Evolutionary conservation across 1,140 invertebrate species (phyloP).

Genomic region (Lepidurus apus): DNA sequence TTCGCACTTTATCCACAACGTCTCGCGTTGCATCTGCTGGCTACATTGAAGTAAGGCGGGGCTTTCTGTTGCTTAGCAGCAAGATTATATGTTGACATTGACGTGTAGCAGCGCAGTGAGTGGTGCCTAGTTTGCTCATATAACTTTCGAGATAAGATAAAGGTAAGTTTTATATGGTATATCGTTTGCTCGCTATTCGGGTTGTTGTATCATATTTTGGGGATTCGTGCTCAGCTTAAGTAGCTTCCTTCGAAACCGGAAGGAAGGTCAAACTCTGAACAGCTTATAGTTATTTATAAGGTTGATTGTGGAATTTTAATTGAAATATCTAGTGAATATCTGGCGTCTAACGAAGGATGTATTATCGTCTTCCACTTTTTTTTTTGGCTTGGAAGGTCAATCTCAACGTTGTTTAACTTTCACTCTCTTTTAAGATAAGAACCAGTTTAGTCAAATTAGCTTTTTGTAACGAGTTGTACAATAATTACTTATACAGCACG

Average conservation of each 20-base stretch:
- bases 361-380: background rate
- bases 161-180: too few species aligned
- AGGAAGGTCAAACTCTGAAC: too few species aligned
- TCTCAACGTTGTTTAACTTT: background rate
- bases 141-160: background rate
- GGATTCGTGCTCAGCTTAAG: too few species aligned
- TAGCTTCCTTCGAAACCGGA: too few species aligned
- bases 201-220: too few species aligned
- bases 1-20: background rate
- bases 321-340: too few species aligned
- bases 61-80: background rate
- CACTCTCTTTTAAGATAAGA: background rate
- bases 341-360: too few species aligned
- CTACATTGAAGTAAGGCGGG: background rate
- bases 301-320: too few species aligned
- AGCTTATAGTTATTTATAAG: too few species aligned
- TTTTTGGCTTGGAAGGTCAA: background rate
- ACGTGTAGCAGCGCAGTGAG: background rate
- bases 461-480: too few species aligned
- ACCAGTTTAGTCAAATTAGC: background rate
- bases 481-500: background rate
- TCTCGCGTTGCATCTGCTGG: background rate
- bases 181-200: too few species aligned
- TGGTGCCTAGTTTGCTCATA: background rate
- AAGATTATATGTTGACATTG: background rate